A percentile compares a stretch with the other conserved stretches of the same genome.
phyloP scores from a whole-genome alignment of 2,113 vertebrate species.

The Petromus typicus region DNA sequence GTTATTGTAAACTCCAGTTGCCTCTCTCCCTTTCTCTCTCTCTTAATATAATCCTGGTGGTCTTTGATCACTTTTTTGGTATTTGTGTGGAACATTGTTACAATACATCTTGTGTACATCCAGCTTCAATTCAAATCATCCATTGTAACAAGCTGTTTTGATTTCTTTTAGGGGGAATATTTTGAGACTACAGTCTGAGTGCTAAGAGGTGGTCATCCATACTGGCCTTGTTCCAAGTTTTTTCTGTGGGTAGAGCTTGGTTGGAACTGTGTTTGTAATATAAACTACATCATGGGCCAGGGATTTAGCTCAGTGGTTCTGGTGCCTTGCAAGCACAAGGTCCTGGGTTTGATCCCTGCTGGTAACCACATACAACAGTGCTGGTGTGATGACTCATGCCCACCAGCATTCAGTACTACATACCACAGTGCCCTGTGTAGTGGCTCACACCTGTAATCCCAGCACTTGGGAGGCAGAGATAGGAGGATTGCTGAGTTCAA shows the following conservation, averaged over 20 bases:
- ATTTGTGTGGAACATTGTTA: neutral
- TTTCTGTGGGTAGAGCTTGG: neutral
- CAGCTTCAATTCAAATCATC: neutral
- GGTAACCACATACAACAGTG: too few relatives aligned
- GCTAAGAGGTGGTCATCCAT: neutral
- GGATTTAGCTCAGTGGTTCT: too few relatives aligned
- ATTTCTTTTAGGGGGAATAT: neutral
- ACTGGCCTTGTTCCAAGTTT: neutral
- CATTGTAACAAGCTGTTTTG: neutral
- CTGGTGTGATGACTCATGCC: too few relatives aligned
- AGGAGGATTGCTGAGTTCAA: too few relatives aligned
- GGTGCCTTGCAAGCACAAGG: too few relatives aligned
- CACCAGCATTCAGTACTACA: too few relatives aligned
- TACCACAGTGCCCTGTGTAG: too few relatives aligned
- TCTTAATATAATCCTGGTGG: neutral
- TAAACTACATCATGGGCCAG: neutral
- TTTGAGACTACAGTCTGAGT: neutral
- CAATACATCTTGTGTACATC: neutral
- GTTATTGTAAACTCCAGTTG: neutral
- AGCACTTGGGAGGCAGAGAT: too few relatives aligned
- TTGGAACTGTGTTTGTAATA: conserved; percentile 14
- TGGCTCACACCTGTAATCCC: too few relatives aligned
- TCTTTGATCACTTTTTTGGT: neutral
- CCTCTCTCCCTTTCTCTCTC: too few relatives aligned
- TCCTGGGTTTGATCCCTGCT: too few relatives aligned